Conservation (phyloP, 2,113 vertebrate genomes). For the Tachysurus fulvidraco region DNA sequence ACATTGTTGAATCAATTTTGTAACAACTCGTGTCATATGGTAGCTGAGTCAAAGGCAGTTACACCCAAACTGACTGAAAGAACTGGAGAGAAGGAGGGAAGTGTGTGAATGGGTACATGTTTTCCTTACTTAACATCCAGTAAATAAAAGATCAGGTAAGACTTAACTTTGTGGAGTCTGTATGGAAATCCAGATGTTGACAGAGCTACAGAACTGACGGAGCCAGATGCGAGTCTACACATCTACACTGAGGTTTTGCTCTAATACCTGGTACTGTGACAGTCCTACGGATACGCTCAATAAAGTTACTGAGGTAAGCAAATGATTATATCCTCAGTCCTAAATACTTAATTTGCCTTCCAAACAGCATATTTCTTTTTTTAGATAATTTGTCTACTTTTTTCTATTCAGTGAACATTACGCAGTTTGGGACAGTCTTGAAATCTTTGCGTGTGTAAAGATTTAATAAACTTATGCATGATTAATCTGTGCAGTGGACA, state of each 20-base stretch:
- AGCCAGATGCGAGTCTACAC: neutral
- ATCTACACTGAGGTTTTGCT: neutral
- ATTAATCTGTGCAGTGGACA: neutral
- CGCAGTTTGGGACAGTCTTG: neutral
- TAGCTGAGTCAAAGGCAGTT: neutral
- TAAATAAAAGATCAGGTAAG: neutral
- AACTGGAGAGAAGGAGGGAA: neutral
- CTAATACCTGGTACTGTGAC: neutral
- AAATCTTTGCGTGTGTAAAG: neutral
- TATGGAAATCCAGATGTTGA: neutral
- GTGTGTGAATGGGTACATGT: too few relatives aligned
- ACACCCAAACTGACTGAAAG: neutral
- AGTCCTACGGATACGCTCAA: neutral
- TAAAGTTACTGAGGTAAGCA: constrained; percentile 6
- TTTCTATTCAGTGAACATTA: neutral
- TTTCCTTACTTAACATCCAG: neutral
- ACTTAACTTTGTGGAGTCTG: neutral
- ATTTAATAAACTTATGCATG: neutral
- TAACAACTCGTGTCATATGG: neutral
- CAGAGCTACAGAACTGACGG: neutral
- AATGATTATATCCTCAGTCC: constrained; percentile 3
- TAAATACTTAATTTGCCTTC: neutral
- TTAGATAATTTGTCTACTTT: neutral
- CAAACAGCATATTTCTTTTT: neutral
- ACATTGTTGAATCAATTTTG: neutral